phyloP scores from a whole-genome alignment of 2,113 vertebrate species.

The Thinocorus orbignyianus region DNA sequence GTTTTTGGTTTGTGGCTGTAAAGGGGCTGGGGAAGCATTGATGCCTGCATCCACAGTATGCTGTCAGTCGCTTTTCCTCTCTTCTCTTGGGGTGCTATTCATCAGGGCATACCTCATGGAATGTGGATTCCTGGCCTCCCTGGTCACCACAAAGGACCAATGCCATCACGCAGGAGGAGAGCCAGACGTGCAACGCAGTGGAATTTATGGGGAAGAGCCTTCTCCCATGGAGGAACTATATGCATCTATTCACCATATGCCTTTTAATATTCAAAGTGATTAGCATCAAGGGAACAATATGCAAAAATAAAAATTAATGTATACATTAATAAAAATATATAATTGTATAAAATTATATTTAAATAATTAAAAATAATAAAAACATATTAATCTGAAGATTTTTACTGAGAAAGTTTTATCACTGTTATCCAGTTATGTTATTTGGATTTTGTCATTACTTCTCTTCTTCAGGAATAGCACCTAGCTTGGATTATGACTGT shows the following conservation, averaged over 20 bases:
- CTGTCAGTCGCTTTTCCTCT: background rate
- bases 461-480: background rate
- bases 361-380: background rate
- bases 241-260: background rate
- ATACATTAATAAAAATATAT: background rate
- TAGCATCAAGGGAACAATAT: background rate
- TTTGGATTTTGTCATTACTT: background rate
- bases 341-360: background rate
- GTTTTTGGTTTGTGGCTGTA: background rate
- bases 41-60: background rate
- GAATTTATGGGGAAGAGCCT: background rate
- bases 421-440: background rate
- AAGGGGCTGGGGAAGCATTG: background rate
- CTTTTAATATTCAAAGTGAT: background rate
- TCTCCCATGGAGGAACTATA: background rate
- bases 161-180: rapidly evolving
- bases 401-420: background rate
- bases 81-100: background rate
- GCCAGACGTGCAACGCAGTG: background rate
- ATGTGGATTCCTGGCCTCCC: background rate
- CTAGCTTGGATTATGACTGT: background rate
- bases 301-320: background rate
- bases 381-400: background rate
- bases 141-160: background rate
- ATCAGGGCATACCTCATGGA: rapidly evolving